phyloP scores from a whole-genome alignment of 2,113 vertebrate genomes.

The Ornithorhynchus anatinus region DNA sequence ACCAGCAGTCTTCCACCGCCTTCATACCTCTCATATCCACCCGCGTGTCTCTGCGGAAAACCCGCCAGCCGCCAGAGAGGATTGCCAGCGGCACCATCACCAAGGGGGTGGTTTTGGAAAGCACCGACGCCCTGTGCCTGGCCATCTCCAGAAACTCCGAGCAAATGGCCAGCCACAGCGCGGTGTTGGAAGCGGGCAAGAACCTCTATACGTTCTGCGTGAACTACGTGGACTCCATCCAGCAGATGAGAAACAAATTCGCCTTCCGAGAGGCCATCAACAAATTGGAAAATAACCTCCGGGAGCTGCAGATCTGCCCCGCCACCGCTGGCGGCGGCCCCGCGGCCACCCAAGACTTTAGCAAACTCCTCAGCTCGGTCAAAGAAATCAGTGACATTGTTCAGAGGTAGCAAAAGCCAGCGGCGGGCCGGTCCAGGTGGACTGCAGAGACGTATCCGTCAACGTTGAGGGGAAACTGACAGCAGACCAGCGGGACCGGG shows the following conservation, averaged over 20 bases:
- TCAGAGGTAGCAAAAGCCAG: conserved; percentile 89
- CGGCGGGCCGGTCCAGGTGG: conserved; percentile 36
- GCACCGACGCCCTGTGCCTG: conserved; percentile 82
- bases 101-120: conserved; percentile 87
- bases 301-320: conserved; percentile 96
- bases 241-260: conserved; percentile 98
- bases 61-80: conserved; percentile 85
- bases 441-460: accelerated
- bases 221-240: conserved; percentile 96
- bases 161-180: conserved; percentile 92
- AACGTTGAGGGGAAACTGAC: conserved; percentile 3
- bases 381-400: conserved; percentile 98
- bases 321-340: conserved; percentile 80
- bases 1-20: conserved; percentile 75
- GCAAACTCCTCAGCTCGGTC: conserved; percentile 92
- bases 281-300: conserved; percentile 92
- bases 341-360: conserved; percentile 90
- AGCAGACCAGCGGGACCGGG: neutral
- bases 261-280: conserved; percentile 97
- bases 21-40: conserved; percentile 92
- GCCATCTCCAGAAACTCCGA: conserved; percentile 91
- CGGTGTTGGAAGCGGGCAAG: conserved; percentile 93
- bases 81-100: conserved; percentile 87
- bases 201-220: conserved; percentile 94
- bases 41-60: conserved; percentile 90